Evolutionary conservation across 2,888 invertebrate genomes (phyloP), one percentile per base, ranked within the genome.

Genomic region (Gari tellinella): DNA sequence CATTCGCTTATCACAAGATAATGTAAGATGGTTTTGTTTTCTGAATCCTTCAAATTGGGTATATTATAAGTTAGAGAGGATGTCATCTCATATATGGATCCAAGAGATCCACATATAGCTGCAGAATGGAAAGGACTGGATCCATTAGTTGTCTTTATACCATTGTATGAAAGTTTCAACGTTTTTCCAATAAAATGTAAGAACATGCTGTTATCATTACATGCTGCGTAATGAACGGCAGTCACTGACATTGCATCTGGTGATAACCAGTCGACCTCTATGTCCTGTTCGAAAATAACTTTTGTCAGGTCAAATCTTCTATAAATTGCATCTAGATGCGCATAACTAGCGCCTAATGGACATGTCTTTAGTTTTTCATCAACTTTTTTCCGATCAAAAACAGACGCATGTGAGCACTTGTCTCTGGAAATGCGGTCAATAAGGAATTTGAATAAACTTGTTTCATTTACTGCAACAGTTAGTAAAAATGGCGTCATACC

Each of bases 51-150:
- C 7, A 45, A 38, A 5, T 60, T 5, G 31, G 58, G 58, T 21
- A 60, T 60, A 12, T 19, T 4, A 31, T 37, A 5, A 19, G 15
- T 37, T 5, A 38, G n/a, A 31, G 3, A 17, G 21, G 17, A 14
- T 38, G 31, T 55, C 19, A 60, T 19, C 2, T 21, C 38, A 31
- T 2, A 10, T 17, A 60, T 15, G 37, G 37, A 37, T 17, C 10
- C 21, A 17, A 26, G 8, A n/a, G 26, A 26, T 8, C 46, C 37
- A 37, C 37, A 37, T 12, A 48, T 14, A 0, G 58, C 58, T 12
- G 61, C 49, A 21, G 40, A 12, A 41, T 61, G 61, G 17, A 51
- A 61, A n/a, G 49, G 40, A 25, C 40, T 61, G 7, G 61, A 61
- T 15, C 49, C 49, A 26, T 61, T 51, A 1, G 10, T 12, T n/a